Base-by-base conservation (phyloP, 1,140 invertebrate species). In the Protaetia brevitarsis region DNA sequence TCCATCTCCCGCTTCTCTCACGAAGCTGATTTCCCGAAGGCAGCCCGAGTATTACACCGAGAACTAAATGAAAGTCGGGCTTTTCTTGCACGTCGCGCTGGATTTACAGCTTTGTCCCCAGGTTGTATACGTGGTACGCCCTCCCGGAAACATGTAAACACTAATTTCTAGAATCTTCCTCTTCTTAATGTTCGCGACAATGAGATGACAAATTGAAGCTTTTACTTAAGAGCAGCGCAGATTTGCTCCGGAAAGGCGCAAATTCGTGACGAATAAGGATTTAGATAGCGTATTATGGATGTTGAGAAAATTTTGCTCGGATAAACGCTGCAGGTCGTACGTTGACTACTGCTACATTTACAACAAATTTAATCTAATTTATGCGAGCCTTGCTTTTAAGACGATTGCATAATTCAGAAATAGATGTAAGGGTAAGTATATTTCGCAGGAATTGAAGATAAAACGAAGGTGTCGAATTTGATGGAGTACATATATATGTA, bases 171-270 rank as follows among this genome's bases (percentile, higher is more conserved):
- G 41, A 45, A 45, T 19, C 16, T 45, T 45, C 41, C 23, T 45
- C 41, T 13, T n/a, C n/a, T 45, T 45, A 45, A 45, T 45, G 41
- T 6, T 21, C 41, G 41, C 23, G 23, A 45, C 41, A 45, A 45
- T 45, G 13, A 45, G 41, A 45, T 45, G 41, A 45, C 41, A 45
- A 45, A 45, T 45, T 45, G 41, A 45, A 45, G 41, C 41, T 45
- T 45, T 45, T 45, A 45, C 13, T 45, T 45, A 19, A n/a, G 13
- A 16, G 41, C 13, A 7, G 7, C 41, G 5, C 41, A 21, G 41
- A 45, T 45, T 45, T 45, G 41, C 23, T 45, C 4, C 16, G 41
- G 23, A 45, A 45, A 21, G 41, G 4, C 6, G 4, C 16, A 16
- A 45, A 19, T 21, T 16, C 41, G 41, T 13, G 41, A 45, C n/a